Base-by-base conservation (phyloP, 2,797 vertebrate genomes). In the Crocodylus rhombifer region DNA sequence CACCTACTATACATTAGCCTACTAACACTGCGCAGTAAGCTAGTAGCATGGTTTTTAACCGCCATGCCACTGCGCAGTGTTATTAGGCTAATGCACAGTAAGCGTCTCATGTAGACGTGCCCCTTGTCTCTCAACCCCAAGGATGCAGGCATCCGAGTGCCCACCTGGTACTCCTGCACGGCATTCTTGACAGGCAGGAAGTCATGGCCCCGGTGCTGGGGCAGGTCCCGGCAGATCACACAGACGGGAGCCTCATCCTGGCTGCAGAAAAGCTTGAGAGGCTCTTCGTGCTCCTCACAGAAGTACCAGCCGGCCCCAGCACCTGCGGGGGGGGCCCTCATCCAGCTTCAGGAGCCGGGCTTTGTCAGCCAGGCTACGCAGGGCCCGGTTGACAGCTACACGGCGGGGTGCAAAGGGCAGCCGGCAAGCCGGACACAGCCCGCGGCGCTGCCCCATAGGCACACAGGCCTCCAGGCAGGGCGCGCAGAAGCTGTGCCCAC, bases 271-370 rank as follows among this genome's bases (percentile, higher is more conserved):
- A 65, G 63, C 17, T 65, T 65, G 63, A 65, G 63, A 4, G 93
- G 96, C 84, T 97, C 96, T 2, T 97, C 96, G 4, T 97, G 96
- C 67, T 94, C 93, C 13, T 76, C 69, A 9, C 95, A 95, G 81
- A 94, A 88, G 57, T 84, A 79, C 36, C 82, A 16, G 3, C 69
- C 75, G 3, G n/a, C 5, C 18, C 60, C 25, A 0, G 51, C 75
- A 21, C 87, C 63, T 0, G 69, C 85, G n/a, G 5, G 64, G 51
- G 3, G 85, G 5, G 2, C 89, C 65, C 33, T 61, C 36, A 3
- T 63, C 92, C 62, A 91, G 26, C 36, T 64, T 74, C 26, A 91
- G 84, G 7, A 91, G 84, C 16, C 79, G 89, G 4, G 89, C 88
- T 84, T 95, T 95, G 77, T 95, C 92, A 1, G 85, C 94, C 58